These are phyloP conservation scores for Pangasianodon hypophthalmus DNA, from an alignment of 2,113 vertebrate genomes.

Conservation along the genomic window DNA sequence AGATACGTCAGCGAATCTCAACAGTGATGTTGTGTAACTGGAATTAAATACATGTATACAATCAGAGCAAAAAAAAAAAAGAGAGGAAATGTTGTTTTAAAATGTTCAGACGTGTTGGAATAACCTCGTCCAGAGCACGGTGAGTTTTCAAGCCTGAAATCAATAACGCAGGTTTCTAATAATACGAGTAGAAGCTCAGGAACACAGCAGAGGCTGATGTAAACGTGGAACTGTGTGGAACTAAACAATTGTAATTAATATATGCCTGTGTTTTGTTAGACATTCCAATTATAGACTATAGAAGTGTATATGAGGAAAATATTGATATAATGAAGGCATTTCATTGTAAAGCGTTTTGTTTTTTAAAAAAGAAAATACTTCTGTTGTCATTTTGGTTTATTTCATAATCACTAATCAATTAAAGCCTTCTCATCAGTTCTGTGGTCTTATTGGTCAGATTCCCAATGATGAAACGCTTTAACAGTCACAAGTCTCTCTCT, in stretches of 20 bases:
- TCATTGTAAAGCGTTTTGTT: background rate
- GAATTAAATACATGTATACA: background rate
- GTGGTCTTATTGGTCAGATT: background rate
- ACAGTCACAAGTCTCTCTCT: background rate
- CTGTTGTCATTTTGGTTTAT: background rate
- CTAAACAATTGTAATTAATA: background rate
- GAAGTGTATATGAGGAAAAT: background rate
- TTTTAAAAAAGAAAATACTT: background rate
- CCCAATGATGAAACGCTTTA: background rate
- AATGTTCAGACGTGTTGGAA: background rate
- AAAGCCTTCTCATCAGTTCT: conserved; percentile 10
- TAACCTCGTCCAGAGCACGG: background rate
- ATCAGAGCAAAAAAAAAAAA: too few species aligned
- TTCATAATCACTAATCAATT: background rate
- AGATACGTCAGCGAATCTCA: background rate
- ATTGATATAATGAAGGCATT: conserved; percentile 5
- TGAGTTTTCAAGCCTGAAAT: background rate
- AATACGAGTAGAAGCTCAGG: background rate
- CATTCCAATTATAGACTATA: background rate
- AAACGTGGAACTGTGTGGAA: background rate
- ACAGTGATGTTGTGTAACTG: background rate
- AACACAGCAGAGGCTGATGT: background rate
- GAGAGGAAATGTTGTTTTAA: too few species aligned
- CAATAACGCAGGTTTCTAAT: background rate
- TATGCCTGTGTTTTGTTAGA: background rate